These are phyloP conservation scores for Lycaon pictus DNA, from an alignment of 2,113 vertebrate species.

Conservation along the genomic window DNA sequence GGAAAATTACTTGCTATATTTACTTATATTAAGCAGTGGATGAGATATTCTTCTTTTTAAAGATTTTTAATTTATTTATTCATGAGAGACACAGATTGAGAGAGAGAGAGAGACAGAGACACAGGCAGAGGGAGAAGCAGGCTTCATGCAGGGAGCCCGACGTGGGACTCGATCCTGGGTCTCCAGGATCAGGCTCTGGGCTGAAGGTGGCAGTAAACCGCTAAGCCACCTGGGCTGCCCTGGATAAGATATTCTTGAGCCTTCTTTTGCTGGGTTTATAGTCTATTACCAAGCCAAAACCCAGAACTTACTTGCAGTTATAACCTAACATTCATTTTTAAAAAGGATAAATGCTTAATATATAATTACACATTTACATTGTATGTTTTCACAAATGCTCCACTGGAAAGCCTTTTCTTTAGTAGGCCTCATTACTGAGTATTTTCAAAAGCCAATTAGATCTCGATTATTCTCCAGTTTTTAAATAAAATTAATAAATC, in stretches of 20 bases:
- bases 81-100: too few relatives aligned
- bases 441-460: conserved; percentile 57
- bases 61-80: too few relatives aligned
- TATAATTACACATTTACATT: conserved; percentile 18
- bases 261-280: neutral
- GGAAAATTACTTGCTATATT: conserved; percentile 37
- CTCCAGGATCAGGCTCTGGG: too few relatives aligned
- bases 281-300: conserved; percentile 17
- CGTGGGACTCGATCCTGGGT: too few relatives aligned
- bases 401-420: neutral
- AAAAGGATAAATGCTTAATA: conserved; percentile 21
- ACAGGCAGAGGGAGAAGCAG: too few relatives aligned
- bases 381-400: conserved; percentile 23
- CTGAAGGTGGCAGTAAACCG: too few relatives aligned
- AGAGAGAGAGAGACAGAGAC: too few relatives aligned
- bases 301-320: neutral
- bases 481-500: conserved; percentile 38
- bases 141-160: too few relatives aligned
- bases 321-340: conserved; percentile 35
- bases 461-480: neutral
- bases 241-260: neutral
- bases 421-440: neutral
- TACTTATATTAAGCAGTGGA: neutral
- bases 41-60: too few relatives aligned
- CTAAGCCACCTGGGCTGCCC: too few relatives aligned